Conservation (phyloP, 2,113 vertebrate genomes). For the Hippopotamus amphibius region DNA sequence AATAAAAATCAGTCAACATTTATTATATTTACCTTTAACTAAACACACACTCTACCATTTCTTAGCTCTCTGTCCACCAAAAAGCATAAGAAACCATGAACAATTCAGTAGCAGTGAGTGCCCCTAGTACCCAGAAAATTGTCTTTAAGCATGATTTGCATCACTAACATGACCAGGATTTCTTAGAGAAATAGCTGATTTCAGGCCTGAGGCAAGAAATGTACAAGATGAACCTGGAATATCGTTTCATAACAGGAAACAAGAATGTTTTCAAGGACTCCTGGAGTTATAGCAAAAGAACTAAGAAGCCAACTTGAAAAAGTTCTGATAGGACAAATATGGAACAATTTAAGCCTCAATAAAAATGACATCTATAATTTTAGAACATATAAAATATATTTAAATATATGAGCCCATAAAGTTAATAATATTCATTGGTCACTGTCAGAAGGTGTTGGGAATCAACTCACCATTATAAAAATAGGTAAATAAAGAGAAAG, state of each 20-base stretch:
- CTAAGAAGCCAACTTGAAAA: neutral
- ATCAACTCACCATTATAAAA: conserved; percentile 38
- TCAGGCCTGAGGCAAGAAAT: neutral
- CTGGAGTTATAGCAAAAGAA: neutral
- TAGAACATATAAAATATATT: neutral
- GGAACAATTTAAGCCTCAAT: neutral
- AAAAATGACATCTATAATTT: conserved; percentile 6
- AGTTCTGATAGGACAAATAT: neutral
- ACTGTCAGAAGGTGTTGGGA: neutral
- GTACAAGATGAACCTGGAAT: neutral
- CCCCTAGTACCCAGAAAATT: neutral
- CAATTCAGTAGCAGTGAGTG: neutral
- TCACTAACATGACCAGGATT: neutral
- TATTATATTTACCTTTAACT: conserved; percentile 22
- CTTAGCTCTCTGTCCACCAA: neutral
- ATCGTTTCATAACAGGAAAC: neutral
- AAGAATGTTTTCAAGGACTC: neutral
- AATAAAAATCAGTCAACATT: neutral
- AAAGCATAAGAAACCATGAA: conserved; percentile 31
- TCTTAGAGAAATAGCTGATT: neutral
- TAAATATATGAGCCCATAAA: conserved; percentile 24
- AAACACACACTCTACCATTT: neutral
- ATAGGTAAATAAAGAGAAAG: conserved; percentile 31
- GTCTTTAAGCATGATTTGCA: conserved; percentile 8
- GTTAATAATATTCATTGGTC: conserved; percentile 9